Percentiles rank a stretch among this genome's conserved stretches.
phyloP scores from a whole-genome alignment of 1,140 invertebrate genomes.

The Heterodera carotae region DNA sequence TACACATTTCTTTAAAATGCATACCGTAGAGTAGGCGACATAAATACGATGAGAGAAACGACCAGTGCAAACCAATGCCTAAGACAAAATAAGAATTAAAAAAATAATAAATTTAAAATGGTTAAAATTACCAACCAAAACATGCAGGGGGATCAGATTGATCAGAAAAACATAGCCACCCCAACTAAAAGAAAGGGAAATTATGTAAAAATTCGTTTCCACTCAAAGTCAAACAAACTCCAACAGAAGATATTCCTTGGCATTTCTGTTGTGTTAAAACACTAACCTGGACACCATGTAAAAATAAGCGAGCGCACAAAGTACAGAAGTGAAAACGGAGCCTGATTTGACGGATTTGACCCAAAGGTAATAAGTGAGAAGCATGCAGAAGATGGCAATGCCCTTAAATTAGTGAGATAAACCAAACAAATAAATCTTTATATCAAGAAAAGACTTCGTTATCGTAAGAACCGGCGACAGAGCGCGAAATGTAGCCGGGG shows the following conservation, averaged over 20 bases:
- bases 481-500: conserved; percentile 96
- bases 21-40: conserved; percentile 82
- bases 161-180: conserved; percentile 99
- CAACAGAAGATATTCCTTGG: background rate
- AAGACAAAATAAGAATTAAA: background rate
- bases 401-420: background rate
- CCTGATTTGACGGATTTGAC: conserved; percentile 97
- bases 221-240: too few relatives aligned
- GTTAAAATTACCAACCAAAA: conserved; percentile 71
- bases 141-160: conserved; percentile 97
- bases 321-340: conserved; percentile 90
- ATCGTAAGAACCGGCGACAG: conserved; percentile 98
- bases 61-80: conserved; percentile 76
- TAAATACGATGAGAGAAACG: conserved; percentile 87
- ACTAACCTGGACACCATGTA: conserved; percentile 84
- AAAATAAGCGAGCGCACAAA: conserved; percentile 93
- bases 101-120: background rate
- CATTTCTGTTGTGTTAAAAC: background rate
- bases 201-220: background rate
- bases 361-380: conserved; percentile 68
- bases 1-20: conserved; percentile 9
- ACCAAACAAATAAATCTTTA: background rate
- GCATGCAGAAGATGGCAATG: conserved; percentile 72
- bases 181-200: conserved; percentile 79
- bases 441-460: conserved; percentile 74